Evolutionary conservation across 2,888 invertebrate species (phyloP).

Genomic region (Tinea trinotella): DNA sequence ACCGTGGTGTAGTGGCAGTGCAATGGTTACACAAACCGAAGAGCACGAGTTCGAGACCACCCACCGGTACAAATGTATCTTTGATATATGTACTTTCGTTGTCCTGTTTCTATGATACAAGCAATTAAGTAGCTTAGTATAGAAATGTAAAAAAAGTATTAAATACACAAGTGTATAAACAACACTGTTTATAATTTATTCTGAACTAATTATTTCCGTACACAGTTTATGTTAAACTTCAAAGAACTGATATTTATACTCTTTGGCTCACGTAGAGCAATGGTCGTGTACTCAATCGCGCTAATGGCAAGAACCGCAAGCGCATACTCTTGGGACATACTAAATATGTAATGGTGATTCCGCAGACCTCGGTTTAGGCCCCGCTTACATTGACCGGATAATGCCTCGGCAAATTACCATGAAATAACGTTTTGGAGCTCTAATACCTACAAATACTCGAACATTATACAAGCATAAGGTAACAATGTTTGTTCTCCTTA

Average conservation of each 20-base stretch:
- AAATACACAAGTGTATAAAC: too few species aligned
- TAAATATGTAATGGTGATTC: constrained; percentile 63
- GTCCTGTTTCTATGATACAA: too few species aligned
- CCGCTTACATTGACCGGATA: constrained; percentile 11
- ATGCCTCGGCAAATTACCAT: constrained; percentile 8
- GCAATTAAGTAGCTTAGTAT: too few species aligned
- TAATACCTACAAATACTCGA: background rate
- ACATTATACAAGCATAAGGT: background rate
- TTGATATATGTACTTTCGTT: too few species aligned
- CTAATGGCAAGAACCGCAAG: constrained; percentile 66
- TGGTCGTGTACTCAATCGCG: constrained; percentile 49
- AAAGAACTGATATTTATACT: background rate
- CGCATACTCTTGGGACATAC: constrained; percentile 52
- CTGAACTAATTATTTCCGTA: background rate
- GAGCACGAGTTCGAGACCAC: too few species aligned
- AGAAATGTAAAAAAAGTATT: too few species aligned
- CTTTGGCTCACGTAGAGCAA: constrained; percentile 15
- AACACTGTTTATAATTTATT: too few species aligned
- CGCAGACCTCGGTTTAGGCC: constrained; percentile 17
- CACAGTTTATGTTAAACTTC: background rate
- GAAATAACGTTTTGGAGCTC: background rate
- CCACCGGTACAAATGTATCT: too few species aligned
- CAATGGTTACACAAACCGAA: too few species aligned
- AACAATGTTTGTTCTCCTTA: too few species aligned
- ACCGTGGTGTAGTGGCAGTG: too few species aligned